phyloP scores from a whole-genome alignment of 2,888 invertebrate species.

The Carcina quercana region DNA sequence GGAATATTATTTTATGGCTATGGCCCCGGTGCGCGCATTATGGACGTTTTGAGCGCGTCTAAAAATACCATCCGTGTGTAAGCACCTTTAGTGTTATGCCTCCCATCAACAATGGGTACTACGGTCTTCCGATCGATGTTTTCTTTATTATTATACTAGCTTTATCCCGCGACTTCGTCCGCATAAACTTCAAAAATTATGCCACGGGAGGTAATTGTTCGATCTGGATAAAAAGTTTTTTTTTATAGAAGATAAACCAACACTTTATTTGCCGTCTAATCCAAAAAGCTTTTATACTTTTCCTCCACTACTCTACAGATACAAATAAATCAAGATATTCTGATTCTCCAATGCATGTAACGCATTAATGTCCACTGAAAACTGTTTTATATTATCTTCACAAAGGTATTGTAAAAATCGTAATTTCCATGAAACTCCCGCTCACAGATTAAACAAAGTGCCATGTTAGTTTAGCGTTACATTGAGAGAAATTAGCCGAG shows the following conservation, averaged over 20 bases:
- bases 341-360: no score
- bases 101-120: no score
- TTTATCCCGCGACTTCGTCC: not conserved
- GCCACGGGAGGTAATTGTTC: not conserved
- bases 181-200: not conserved
- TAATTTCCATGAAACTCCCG: no score
- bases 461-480: no score
- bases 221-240: not conserved
- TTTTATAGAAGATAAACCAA: not conserved
- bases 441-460: no score
- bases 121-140: constrained; percentile 13
- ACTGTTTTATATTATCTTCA: no score
- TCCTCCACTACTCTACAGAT: no score
- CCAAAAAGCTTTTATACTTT: no score
- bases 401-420: no score
- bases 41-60: constrained; percentile 48
- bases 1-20: constrained; percentile 69
- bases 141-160: constrained; percentile 8
- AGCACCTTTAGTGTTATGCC: constrained; percentile 30
- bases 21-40: constrained; percentile 48
- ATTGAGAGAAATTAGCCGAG: no score
- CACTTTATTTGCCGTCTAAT: not conserved
- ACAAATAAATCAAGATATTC: no score
- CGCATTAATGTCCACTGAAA: no score
- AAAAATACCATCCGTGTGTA: constrained; percentile 54